Evolutionary conservation across 2,797 vertebrate genomes (phyloP), one percentile per base, ranked within the genome.

Genomic region (Pagetopsis macropterus): DNA sequence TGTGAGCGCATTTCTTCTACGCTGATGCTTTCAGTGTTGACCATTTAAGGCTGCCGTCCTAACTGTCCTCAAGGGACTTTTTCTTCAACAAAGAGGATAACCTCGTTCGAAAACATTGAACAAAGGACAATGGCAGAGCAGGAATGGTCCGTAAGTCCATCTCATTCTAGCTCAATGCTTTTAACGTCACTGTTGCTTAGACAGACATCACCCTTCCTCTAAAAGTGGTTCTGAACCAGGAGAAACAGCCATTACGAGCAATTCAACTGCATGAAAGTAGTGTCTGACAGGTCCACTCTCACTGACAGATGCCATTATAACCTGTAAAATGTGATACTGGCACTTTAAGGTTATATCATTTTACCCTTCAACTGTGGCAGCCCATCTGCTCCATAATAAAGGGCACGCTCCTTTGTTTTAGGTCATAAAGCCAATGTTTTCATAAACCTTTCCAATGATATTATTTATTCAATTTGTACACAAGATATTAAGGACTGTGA

Each of bases 291-390:
- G 90, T 92, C 86, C 89, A 85, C 91, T 92, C 90, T 92, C 89
- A 79, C 88, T 93, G 93, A 94, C 94, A 93, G 93, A 93, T 93
- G 91, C 93, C 94, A 93, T 94, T 94, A 94, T 89, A 92, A 93
- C 91, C 92, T 93, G 88, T 88, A 94, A 95, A 94, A 94, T 93
- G 92, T 91, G 91, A 93, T 92, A 92, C 88, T 92, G 89, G 84
- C 90, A 91, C 91, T 94, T 94, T 92, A 94, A 93, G 91, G 93
- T 93, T 92, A 91, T 87, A 93, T 91, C 88, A 90, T 91, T 91
- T 94, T 91, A 89, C 86, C 85, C 84, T 86, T 91, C 82, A 87
- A 83, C 88, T 88, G 68, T 84, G 71, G 78, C 80, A 75, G 69
- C 81, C 91, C 88, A 93, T 92, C 89, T 91, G 84, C 74, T 83